Conservation (phyloP, 2,888 invertebrate species). For the Erebia epiphron region DNA sequence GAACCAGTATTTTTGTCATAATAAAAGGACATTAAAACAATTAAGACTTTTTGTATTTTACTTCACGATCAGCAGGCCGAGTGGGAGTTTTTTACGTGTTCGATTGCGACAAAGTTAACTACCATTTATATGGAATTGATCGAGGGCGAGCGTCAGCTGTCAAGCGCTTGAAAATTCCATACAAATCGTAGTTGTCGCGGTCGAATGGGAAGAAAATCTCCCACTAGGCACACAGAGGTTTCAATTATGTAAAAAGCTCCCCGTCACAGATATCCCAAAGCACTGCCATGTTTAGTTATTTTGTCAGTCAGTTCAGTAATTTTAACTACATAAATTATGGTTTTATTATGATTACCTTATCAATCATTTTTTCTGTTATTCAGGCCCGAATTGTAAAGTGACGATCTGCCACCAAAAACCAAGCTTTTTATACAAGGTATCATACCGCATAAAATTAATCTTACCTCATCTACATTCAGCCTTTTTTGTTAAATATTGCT, state of each 20-base stretch:
- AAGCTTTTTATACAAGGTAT: constrained; percentile 57
- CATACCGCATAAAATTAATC: constrained; percentile 45
- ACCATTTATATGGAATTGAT: no score
- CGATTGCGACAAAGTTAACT: no score
- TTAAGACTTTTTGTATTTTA: background rate
- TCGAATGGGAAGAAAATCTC: no score
- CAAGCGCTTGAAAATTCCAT: no score
- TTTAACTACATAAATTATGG: background rate
- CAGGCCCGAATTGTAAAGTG: constrained; percentile 49
- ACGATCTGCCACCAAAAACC: constrained; percentile 45
- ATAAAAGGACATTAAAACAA: background rate
- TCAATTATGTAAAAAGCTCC: background rate
- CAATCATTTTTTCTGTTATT: constrained; percentile 46
- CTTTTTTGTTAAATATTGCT: constrained; percentile 34
- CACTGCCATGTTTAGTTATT: background rate
- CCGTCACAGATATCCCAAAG: background rate
- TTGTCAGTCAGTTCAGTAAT: background rate
- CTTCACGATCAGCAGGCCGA: background rate
- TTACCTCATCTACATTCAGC: constrained; percentile 38
- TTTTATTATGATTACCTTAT: constrained; percentile 47
- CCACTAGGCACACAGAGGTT: no score
- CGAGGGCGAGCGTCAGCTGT: no score
- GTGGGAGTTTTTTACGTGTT: no score
- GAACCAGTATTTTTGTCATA: background rate
- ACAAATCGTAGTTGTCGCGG: no score